Percentiles rank a stretch among this genome's conserved stretches.
phyloP scores from a whole-genome alignment of 2,888 invertebrate species.

The Zele albiditarsus region DNA sequence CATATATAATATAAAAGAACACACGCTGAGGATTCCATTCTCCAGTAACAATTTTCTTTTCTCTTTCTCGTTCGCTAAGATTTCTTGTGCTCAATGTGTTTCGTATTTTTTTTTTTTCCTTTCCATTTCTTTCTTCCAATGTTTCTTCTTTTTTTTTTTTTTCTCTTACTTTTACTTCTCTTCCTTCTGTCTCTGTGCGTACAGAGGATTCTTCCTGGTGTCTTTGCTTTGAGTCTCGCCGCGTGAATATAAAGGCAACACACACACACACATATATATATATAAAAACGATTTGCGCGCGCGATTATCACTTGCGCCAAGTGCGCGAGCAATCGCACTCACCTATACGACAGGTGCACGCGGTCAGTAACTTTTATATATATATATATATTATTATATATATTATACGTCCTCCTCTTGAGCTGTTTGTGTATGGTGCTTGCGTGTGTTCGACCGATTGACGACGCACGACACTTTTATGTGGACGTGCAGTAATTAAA shows the following conservation, averaged over 20 bases:
- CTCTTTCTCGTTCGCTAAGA: constrained; percentile 3
- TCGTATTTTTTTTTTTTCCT: too few relatives aligned
- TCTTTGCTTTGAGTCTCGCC: constrained; percentile 31
- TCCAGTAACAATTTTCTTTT: not conserved
- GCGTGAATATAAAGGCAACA: constrained; percentile 10
- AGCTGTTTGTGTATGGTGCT: not conserved
- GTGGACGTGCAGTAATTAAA: not conserved
- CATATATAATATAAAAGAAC: too few relatives aligned
- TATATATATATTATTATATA: not conserved
- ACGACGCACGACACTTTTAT: not conserved
- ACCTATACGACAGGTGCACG: constrained; percentile 12
- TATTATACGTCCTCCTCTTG: not conserved
- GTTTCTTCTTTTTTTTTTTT: too few relatives aligned
- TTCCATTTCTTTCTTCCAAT: not conserved
- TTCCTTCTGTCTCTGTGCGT: not conserved
- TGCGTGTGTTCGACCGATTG: not conserved
- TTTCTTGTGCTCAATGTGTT: not conserved
- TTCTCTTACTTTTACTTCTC: too few relatives aligned
- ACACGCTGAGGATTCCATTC: not conserved
- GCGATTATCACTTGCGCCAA: constrained; percentile 30
- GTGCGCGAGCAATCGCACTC: constrained; percentile 22
- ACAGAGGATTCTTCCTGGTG: constrained; percentile 31
- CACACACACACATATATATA: not conserved
- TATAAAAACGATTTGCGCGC: not conserved
- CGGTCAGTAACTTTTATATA: not conserved